Percentiles rank a stretch among this genome's conserved stretches.
Conservation (phyloP, 2,888 invertebrate genomes). For the Amphipyra tragopoginis region DNA sequence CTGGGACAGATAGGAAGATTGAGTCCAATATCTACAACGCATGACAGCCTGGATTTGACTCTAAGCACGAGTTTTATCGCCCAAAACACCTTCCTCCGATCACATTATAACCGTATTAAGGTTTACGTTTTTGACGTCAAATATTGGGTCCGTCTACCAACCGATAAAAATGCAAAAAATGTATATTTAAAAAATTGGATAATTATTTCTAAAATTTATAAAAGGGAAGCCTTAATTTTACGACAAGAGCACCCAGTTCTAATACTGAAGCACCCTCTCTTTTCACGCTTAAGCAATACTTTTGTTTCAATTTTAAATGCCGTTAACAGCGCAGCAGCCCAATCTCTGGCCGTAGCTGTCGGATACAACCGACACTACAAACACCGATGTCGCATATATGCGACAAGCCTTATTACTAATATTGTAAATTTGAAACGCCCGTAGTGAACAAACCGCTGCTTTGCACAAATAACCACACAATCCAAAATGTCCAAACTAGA, state of each 20-base stretch:
- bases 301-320: conserved; percentile 58
- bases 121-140: conserved; percentile 9
- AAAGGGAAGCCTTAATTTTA: conserved; percentile 72
- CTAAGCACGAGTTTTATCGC: too few relatives aligned
- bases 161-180: conserved; percentile 50
- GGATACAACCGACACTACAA: conserved; percentile 18
- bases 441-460: neutral
- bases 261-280: conserved; percentile 76
- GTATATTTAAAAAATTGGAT: conserved; percentile 46
- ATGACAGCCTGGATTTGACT: too few relatives aligned
- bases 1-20: too few relatives aligned
- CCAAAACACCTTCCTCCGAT: too few relatives aligned
- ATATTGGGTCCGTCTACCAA: conserved; percentile 43
- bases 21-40: too few relatives aligned
- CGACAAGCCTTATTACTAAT: conserved; percentile 39
- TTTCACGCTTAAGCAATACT: conserved; percentile 61
- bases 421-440: conserved; percentile 26
- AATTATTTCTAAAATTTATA: conserved; percentile 66
- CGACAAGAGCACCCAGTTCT: conserved; percentile 75
- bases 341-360: conserved; percentile 21
- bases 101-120: neutral
- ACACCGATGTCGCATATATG: conserved; percentile 40
- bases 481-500: too few relatives aligned
- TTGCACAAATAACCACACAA: too few relatives aligned
- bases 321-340: conserved; percentile 20